phyloP scores from a whole-genome alignment of 2,113 vertebrate genomes.

The Callipepla californica region DNA sequence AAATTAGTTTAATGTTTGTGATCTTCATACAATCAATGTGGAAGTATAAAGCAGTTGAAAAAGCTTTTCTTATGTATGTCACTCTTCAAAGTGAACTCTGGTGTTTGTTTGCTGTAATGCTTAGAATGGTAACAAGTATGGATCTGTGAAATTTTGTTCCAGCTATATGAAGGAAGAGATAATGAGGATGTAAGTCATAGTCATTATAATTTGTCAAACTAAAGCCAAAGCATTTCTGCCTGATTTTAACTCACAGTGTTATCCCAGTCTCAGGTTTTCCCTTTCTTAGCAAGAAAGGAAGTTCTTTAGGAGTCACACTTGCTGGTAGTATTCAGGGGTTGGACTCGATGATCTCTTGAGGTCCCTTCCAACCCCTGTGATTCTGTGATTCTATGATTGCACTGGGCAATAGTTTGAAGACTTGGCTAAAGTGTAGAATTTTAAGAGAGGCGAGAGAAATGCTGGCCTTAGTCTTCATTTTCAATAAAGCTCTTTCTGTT shows the following conservation, averaged over 20 bases:
- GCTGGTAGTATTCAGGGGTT: no score
- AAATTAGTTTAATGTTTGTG: background rate
- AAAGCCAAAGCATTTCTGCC: background rate
- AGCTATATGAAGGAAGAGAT: background rate
- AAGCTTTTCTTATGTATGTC: background rate
- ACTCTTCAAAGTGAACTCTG: background rate
- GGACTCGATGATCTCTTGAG: no score
- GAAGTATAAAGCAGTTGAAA: background rate
- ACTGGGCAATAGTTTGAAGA: background rate
- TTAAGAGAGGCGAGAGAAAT: background rate
- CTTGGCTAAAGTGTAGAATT: background rate
- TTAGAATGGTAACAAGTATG: background rate
- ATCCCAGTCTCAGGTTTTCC: background rate
- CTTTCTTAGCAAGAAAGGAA: background rate
- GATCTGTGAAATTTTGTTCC: background rate
- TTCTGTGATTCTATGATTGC: background rate
- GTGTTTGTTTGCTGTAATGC: background rate
- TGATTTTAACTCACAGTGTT: background rate
- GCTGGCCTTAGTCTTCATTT: background rate
- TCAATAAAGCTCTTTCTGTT: background rate
- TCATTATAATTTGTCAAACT: background rate
- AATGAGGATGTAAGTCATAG: background rate
- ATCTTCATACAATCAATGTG: background rate
- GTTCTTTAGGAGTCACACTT: background rate
- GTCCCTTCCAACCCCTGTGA: no score